Evolutionary conservation across 2,797 vertebrate species (phyloP).

Genomic region (Leucoraja ocellata): DNA sequence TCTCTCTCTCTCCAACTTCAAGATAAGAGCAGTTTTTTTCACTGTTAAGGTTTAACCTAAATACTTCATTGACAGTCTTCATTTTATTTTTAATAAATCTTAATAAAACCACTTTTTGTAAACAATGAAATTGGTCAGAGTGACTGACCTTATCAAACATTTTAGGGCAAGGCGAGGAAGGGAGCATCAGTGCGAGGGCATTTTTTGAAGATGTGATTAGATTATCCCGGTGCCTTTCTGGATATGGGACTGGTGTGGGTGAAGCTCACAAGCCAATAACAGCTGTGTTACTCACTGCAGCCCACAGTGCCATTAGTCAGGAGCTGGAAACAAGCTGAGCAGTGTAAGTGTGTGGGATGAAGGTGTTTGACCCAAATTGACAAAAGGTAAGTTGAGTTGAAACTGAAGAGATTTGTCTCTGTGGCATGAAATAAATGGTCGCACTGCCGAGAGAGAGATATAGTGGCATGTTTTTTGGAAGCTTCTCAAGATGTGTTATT

Average conservation of each 20-base stretch:
- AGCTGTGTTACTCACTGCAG: conserved; percentile 17
- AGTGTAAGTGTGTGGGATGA: conserved; percentile 5
- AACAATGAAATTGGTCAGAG: too few species aligned
- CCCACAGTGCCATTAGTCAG: background rate
- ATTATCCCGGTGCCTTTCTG: background rate
- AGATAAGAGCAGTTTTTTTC: background rate
- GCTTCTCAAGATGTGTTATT: background rate
- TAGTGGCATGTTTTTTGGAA: background rate
- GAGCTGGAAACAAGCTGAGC: background rate
- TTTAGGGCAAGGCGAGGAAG: background rate
- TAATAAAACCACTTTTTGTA: background rate
- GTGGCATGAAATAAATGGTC: background rate
- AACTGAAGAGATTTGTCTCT: background rate
- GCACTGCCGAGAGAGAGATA: background rate
- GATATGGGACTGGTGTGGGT: background rate
- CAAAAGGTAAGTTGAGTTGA: background rate
- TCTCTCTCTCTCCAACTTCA: too few species aligned
- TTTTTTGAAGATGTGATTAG: background rate
- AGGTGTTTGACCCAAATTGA: conserved; percentile 30
- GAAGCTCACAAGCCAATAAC: conserved; percentile 15
- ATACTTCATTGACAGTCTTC: background rate
- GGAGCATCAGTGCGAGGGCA: background rate
- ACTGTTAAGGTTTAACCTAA: background rate
- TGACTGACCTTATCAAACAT: background rate
- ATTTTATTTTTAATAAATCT: background rate